Conservation (phyloP, 1,140 invertebrate genomes). For the Drosophila quadrilineata region DNA sequence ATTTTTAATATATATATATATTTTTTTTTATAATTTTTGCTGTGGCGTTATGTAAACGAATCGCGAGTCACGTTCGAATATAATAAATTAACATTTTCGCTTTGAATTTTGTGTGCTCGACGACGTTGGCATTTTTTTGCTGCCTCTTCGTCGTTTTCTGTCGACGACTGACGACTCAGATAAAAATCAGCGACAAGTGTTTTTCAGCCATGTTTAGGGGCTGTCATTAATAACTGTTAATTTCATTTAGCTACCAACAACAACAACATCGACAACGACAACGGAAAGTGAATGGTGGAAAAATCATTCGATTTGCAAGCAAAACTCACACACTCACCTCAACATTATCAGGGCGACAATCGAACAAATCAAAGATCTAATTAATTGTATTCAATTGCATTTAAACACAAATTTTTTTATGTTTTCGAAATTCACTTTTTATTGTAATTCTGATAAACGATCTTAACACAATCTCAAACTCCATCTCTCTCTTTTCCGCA, state of each 20-base stretch:
- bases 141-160: too few species aligned
- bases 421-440: too few species aligned
- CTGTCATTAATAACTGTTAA: constrained; percentile 55
- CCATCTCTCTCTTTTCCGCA: constrained; percentile 15
- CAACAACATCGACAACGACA: constrained; percentile 4
- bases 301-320: constrained; percentile 32
- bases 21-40: too few species aligned
- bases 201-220: constrained; percentile 43
- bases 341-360: too few species aligned
- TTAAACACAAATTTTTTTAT: constrained; percentile 8
- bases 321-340: constrained; percentile 1
- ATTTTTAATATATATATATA: too few species aligned
- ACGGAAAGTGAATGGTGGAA: constrained; percentile 60
- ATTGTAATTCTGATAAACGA: constrained; percentile 29
- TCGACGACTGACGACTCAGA: too few species aligned
- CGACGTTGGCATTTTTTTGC: constrained; percentile 30
- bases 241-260: constrained; percentile 27
- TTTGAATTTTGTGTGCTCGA: constrained; percentile 8
- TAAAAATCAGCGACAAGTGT: constrained; percentile 56
- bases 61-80: constrained; percentile 51
- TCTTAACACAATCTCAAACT: constrained; percentile 37
- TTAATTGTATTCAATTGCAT: constrained; percentile 22
- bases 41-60: constrained; percentile 67
- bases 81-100: constrained; percentile 49
- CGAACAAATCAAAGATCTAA: not conserved